Evolutionary conservation across 2,888 invertebrate species (phyloP).

Genomic region (Prosopocoilus inquinatus): DNA sequence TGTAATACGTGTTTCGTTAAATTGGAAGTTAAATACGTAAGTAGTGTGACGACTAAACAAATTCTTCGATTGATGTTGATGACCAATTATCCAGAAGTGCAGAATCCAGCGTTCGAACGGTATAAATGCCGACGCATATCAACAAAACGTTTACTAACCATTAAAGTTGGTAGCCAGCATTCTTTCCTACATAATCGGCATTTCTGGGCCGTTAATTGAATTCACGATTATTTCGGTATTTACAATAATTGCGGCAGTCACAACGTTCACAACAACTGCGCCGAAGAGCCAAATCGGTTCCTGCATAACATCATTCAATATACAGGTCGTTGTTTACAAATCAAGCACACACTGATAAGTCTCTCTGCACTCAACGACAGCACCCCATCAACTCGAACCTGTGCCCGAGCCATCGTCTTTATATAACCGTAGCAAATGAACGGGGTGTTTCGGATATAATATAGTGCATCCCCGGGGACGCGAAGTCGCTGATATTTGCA

Average conservation of each 20-base stretch:
- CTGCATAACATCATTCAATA: too few species aligned
- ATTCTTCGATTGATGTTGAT: too few species aligned
- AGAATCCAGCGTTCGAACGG: too few species aligned
- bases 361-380: neutral
- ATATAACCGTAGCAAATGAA: slow-evolving; percentile 30
- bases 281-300: too few species aligned
- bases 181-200: slow-evolving; percentile 13
- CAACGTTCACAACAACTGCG: too few species aligned
- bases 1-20: too few species aligned
- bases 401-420: slow-evolving; percentile 18
- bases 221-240: neutral
- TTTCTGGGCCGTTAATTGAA: slow-evolving; percentile 2
- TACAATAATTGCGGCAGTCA: neutral
- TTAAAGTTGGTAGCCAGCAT: slow-evolving; percentile 28
- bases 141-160: slow-evolving; percentile 19
- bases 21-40: too few species aligned
- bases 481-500: slow-evolving; percentile 70
- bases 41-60: too few species aligned
- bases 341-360: neutral
- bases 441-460: slow-evolving; percentile 33
- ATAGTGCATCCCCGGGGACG: slow-evolving; percentile 55
- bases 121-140: too few species aligned
- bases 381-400: slow-evolving; percentile 23
- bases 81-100: too few species aligned
- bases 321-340: too few species aligned